phyloP scores from a whole-genome alignment of 2,113 vertebrate species.

The Pollachius pollachius region DNA sequence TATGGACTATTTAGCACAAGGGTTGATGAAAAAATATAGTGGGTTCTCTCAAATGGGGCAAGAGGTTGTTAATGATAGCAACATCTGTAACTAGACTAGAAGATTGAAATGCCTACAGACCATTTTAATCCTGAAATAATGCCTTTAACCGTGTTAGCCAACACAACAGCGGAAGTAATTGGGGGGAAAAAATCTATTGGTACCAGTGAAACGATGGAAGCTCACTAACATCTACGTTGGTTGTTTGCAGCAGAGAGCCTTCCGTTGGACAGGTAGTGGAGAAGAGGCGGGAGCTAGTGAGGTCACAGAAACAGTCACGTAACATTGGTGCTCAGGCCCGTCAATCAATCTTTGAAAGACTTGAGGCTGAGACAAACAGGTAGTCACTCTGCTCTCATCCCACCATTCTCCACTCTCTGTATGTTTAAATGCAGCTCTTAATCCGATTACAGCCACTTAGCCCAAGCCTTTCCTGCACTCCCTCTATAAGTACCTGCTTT shows the following conservation, averaged over 20 bases:
- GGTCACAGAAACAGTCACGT: constrained; percentile 92
- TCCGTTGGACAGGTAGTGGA: constrained; percentile 67
- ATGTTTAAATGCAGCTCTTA: no score
- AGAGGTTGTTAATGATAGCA: no score
- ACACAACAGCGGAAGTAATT: neutral
- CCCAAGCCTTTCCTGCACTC: neutral
- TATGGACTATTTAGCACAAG: no score
- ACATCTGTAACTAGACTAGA: no score
- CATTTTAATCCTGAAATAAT: neutral
- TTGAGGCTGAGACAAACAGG: constrained; percentile 81
- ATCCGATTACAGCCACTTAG: neutral
- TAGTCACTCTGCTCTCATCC: constrained; percentile 42
- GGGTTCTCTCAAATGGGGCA: no score
- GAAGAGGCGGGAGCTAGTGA: constrained; percentile 84
- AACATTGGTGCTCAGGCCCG: constrained; percentile 81
- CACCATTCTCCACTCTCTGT: neutral
- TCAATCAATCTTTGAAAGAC: constrained; percentile 84
- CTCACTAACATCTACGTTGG: neutral
- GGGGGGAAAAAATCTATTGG: neutral
- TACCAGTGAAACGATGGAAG: neutral
- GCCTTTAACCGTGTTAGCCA: neutral
- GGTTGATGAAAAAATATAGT: no score
- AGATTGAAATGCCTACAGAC: no score
- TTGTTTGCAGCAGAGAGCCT: neutral
- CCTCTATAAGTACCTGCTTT: no score